These are phyloP conservation scores for Chaetogeoica ovagalla DNA, from an alignment of 2,888 invertebrate species.

Conservation along the genomic window DNA sequence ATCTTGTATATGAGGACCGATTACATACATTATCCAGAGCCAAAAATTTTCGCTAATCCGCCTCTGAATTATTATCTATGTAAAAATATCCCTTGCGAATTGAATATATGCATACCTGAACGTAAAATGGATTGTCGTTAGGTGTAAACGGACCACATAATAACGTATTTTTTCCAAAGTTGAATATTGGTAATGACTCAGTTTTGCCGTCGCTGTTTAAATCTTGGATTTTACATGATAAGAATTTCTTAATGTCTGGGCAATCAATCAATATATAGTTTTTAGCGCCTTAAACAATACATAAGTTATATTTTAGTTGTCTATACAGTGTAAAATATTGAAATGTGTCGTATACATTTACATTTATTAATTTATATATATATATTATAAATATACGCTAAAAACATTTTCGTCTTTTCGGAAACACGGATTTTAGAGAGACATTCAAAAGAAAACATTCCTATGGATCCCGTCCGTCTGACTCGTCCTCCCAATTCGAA, in stretches of 20 bases:
- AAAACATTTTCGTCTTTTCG: no score
- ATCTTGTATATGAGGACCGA: no score
- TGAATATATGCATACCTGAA: constrained; percentile 33
- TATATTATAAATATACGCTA: no score
- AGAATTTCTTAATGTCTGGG: constrained; percentile 1
- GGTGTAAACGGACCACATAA: constrained; percentile 46
- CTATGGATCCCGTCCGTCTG: no score
- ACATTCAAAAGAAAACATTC: no score
- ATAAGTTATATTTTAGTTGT: not conserved
- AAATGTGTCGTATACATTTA: no score
- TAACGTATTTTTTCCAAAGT: not conserved
- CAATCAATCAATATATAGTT: constrained; percentile 31
- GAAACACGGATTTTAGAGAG: no score
- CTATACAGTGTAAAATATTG: not conserved
- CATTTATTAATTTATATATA: no score
- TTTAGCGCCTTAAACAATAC: constrained; percentile 1
- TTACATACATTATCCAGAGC: no score
- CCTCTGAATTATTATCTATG: no score
- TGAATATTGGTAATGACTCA: not conserved
- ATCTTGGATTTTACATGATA: constrained; percentile 32
- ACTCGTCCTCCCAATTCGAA: no score
- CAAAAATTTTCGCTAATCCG: no score
- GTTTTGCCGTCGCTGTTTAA: constrained; percentile 8
- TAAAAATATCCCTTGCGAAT: not conserved
- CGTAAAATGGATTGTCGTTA: constrained; percentile 28